Evolutionary conservation across 1,140 invertebrate genomes (phyloP).

Genomic region (Diplogasteroides magnus): DNA sequence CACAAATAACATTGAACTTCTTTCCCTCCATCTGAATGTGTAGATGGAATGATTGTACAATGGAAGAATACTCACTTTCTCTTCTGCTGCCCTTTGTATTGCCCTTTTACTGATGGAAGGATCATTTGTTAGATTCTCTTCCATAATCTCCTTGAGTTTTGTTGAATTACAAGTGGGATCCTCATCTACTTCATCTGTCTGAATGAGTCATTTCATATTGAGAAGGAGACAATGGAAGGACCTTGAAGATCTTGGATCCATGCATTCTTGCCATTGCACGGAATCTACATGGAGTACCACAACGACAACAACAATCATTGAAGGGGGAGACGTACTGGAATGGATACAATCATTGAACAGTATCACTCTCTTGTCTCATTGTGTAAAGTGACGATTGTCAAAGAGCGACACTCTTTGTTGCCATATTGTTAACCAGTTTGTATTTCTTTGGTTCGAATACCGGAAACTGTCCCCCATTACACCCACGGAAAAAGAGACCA

Average conservation of each 20-base stretch:
- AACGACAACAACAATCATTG: constrained; percentile 48
- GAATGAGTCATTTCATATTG: constrained; percentile 1
- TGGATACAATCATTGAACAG: neutral
- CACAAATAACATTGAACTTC: constrained; percentile 53
- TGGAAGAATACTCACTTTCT: constrained; percentile 36
- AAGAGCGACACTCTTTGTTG: no score
- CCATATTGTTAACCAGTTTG: no score
- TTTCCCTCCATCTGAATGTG: constrained; percentile 35
- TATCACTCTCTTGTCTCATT: neutral
- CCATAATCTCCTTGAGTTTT: constrained; percentile 44
- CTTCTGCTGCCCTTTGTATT: constrained; percentile 54
- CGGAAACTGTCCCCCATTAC: neutral
- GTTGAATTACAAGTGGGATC: constrained; percentile 52
- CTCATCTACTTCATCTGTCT: constrained; percentile 40
- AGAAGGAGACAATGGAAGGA: neutral
- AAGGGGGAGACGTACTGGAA: constrained; percentile 31
- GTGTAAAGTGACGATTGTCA: neutral
- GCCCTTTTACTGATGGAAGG: constrained; percentile 49
- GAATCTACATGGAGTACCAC: constrained; percentile 44
- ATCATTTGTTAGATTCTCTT: constrained; percentile 52
- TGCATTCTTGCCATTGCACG: constrained; percentile 42
- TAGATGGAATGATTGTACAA: neutral
- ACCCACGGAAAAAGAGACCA: neutral
- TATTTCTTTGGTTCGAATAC: no score
- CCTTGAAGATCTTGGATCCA: constrained; percentile 32